These are phyloP conservation scores for Oreortyx pictus DNA, from an alignment of 2,797 vertebrate species.

Conservation along the genomic window DNA sequence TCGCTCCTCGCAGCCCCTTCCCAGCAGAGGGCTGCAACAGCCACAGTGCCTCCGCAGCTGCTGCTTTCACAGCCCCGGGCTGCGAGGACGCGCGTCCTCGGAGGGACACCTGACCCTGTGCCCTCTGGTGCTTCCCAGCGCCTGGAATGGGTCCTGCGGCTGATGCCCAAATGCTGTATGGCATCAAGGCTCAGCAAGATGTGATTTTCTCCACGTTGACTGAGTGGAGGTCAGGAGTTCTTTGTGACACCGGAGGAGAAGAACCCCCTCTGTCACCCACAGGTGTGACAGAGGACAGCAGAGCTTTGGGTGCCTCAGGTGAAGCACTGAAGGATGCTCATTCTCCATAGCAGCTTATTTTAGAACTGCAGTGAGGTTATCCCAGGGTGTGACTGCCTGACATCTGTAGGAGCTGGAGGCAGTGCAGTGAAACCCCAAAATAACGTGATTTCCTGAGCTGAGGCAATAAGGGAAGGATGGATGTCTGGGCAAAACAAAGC, in stretches of 20 bases:
- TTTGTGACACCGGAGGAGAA: background rate
- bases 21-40: background rate
- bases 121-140: too few relatives aligned
- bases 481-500: background rate
- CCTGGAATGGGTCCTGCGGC: accelerated
- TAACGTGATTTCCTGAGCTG: background rate
- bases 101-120: background rate
- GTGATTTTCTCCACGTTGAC: background rate
- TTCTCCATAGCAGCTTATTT: background rate
- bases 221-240: background rate
- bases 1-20: background rate
- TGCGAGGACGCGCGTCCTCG: background rate
- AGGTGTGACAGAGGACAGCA: background rate
- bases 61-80: background rate
- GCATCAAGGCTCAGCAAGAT: background rate
- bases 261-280: accelerated
- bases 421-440: background rate
- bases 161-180: accelerated
- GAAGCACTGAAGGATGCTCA: background rate
- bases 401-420: background rate
- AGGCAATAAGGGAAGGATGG: background rate
- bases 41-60: background rate
- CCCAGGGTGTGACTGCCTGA: background rate
- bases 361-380: background rate
- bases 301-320: accelerated